A percentile compares a stretch with the other conserved stretches of the same genome.
phyloP scores from a whole-genome alignment of 2,888 invertebrate species.

The Nymphalis polychloros region DNA sequence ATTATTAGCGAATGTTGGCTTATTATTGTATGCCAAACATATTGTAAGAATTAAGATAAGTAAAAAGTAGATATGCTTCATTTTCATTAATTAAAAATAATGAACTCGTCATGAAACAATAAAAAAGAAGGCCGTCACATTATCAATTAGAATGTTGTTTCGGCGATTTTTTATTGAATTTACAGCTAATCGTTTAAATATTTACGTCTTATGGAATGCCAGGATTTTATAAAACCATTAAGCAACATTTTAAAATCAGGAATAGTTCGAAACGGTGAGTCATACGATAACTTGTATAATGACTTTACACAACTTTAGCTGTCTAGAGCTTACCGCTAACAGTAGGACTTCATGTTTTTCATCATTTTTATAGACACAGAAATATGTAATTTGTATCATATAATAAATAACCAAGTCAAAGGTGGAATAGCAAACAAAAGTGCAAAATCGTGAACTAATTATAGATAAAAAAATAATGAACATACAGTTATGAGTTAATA shows the following conservation, averaged over 20 bases:
- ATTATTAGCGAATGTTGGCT: slow-evolving; percentile 51
- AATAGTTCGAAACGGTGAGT: slow-evolving; percentile 64
- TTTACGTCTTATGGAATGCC: not conserved
- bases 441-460: too few relatives aligned
- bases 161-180: not conserved
- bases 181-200: not conserved
- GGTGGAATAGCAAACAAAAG: not conserved
- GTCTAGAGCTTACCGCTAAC: not conserved
- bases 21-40: slow-evolving; percentile 39
- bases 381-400: slow-evolving; percentile 51
- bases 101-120: too few relatives aligned
- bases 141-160: not conserved
- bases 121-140: too few relatives aligned
- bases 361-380: not conserved
- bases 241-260: slow-evolving; percentile 63
- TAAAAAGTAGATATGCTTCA: too few relatives aligned
- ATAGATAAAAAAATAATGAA: too few relatives aligned
- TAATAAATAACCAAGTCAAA: slow-evolving; percentile 16
- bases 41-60: not conserved
- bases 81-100: too few relatives aligned
- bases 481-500: too few relatives aligned
- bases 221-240: slow-evolving; percentile 23
- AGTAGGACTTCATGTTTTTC: not conserved
- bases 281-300: slow-evolving; percentile 67
- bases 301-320: slow-evolving; percentile 65